Evolutionary conservation across 1,140 invertebrate species (phyloP).

Genomic region (Carposina sasakii): DNA sequence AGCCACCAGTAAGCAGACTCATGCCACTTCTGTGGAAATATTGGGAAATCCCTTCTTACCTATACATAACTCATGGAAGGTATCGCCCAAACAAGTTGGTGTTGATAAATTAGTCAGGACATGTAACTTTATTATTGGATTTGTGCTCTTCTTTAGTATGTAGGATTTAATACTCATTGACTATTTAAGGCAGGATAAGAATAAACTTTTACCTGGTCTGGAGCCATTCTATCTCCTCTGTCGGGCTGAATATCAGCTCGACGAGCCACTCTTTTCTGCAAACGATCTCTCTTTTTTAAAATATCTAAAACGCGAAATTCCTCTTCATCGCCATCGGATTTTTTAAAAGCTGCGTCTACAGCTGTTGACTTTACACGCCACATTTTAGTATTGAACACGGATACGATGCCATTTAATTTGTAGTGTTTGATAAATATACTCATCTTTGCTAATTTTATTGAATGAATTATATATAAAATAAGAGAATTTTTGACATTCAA

Average conservation of each 20-base stretch:
- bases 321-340: constrained; percentile 53
- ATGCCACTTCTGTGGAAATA: no score
- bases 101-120: no score
- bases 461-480: constrained; percentile 15
- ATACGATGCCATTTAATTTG: constrained; percentile 25
- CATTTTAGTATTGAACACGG: constrained; percentile 39
- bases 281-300: constrained; percentile 45
- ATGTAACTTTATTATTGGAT: background rate
- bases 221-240: constrained; percentile 54
- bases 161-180: background rate
- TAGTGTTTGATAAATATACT: constrained; percentile 49
- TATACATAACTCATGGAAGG: no score
- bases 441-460: constrained; percentile 40
- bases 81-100: no score
- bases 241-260: constrained; percentile 52
- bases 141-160: background rate
- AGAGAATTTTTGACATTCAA: constrained; percentile 7
- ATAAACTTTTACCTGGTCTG: constrained; percentile 45
- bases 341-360: constrained; percentile 34
- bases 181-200: background rate
- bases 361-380: constrained; percentile 53
- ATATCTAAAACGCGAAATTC: constrained; percentile 67
- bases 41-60: no score
- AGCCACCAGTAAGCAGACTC: no score
- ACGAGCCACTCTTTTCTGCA: constrained; percentile 33